Evolutionary conservation across 1,140 invertebrate species (phyloP), one percentile per base, ranked within the genome.

Genomic region (Papilio glaucus): DNA sequence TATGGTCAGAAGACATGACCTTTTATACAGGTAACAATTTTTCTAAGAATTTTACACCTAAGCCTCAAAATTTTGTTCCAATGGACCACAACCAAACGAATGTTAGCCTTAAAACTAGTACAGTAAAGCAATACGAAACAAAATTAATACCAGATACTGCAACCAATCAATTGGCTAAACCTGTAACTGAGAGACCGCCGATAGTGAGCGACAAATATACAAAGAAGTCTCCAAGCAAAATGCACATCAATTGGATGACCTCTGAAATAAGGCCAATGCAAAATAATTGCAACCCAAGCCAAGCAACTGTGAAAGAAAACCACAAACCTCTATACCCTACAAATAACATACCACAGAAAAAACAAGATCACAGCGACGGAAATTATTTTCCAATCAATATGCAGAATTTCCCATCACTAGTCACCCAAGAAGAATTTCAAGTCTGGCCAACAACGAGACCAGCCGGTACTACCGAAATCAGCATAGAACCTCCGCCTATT

Each of bases 211-310:
- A 90, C 29, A 91, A 91, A 76, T 90, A 85, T 77, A 90, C 89
- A 8, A 93, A 93, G 73, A 93, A 93, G 68, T 91, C 88, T 29
- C 89, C 88, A 6, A 91, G 75, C 72, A 91, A 93, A 88, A 91
- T 89, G 87, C 90, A 91, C 71, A 93, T 93, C 8, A 93, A 93
- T 74, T 93, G 90, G 90, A 93, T 93, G 90, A 93, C 90, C 38
- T 93, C 90, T 42, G 90, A 93, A 82, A 84, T 86, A 62, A 85
- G 88, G 72, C 82, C 89, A 9, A 80, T 87, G 79, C 88, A 89
- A 78, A 91, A 85, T 77, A 86, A 81, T 77, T 87, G 82, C 53
- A 85, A 79, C 41, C 77, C 82, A 74, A 73, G 73, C 49, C 82
- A 86, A 73, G 12, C 73, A 38, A 83, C 82, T 49, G 71, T 77